Conservation (phyloP, 2,888 invertebrate genomes). For the Reticulitermes lucifugus region DNA sequence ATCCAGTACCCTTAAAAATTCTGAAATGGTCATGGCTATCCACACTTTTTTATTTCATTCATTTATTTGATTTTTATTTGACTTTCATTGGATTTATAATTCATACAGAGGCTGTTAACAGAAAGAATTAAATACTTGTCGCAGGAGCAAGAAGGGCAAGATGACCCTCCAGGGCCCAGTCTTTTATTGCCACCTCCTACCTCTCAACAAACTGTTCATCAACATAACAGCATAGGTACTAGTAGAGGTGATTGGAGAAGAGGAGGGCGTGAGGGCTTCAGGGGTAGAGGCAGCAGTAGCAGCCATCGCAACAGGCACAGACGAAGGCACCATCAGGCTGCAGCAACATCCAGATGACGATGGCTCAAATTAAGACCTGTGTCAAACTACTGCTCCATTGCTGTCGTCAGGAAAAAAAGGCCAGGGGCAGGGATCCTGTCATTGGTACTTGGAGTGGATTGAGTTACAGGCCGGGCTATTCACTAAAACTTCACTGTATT, state of each 20-base stretch:
- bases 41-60: too few relatives aligned
- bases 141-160: slow-evolving; percentile 29
- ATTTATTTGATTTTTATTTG: too few relatives aligned
- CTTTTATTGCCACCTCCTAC: slow-evolving; percentile 16
- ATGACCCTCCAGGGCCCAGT: slow-evolving; percentile 43
- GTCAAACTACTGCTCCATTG: not conserved
- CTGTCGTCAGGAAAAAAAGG: not conserved
- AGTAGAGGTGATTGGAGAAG: slow-evolving; percentile 44
- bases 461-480: slow-evolving; percentile 15
- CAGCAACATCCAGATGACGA: slow-evolving; percentile 53
- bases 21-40: too few relatives aligned
- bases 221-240: slow-evolving; percentile 19
- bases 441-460: slow-evolving; percentile 8
- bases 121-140: not conserved
- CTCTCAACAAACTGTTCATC: not conserved
- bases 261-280: slow-evolving; percentile 46
- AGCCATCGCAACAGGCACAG: slow-evolving; percentile 41
- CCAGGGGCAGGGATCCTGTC: not conserved
- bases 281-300: slow-evolving; percentile 44
- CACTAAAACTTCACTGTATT: slow-evolving; percentile 11
- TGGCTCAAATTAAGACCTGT: slow-evolving; percentile 45
- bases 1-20: too few relatives aligned
- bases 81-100: too few relatives aligned
- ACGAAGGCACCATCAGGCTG: slow-evolving; percentile 45
- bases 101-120: too few relatives aligned